Evolutionary conservation across 2,888 invertebrate species (phyloP).

Genomic region (Phyto melanocephala): DNA sequence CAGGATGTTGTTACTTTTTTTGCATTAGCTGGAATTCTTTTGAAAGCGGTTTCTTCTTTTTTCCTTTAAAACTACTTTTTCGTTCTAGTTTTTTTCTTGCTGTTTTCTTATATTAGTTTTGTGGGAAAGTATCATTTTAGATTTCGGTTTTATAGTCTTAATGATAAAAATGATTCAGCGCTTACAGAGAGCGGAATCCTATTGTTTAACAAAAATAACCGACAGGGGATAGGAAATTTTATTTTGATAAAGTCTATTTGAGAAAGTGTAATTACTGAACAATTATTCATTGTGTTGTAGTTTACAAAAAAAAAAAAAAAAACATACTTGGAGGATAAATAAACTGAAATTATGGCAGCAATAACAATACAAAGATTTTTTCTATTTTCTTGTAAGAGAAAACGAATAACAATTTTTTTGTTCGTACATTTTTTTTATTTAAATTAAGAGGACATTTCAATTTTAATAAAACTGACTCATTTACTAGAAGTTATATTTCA

Average conservation of each 20-base stretch:
- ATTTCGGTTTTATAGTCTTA: conserved; percentile 44
- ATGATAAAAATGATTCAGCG: conserved; percentile 53
- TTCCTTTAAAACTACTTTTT: background rate
- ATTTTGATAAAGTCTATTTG: background rate
- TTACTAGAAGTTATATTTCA: too few species aligned
- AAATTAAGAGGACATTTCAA: too few species aligned
- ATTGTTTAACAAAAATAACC: background rate
- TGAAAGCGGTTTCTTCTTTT: conserved; percentile 51
- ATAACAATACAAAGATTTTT: background rate
- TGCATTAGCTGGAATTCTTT: conserved; percentile 49
- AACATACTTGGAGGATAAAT: background rate
- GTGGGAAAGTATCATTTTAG: conserved; percentile 57
- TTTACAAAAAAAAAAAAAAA: background rate
- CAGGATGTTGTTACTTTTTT: conserved; percentile 55
- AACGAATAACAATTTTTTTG: too few species aligned
- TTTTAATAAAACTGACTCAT: too few species aligned
- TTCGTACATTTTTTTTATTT: too few species aligned
- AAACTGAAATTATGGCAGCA: background rate
- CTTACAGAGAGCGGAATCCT: background rate
- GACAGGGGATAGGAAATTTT: background rate
- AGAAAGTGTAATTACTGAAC: background rate
- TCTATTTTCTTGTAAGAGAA: background rate
- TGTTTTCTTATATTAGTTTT: conserved; percentile 14
- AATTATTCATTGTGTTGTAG: background rate
- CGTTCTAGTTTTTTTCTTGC: conserved; percentile 8